Evolutionary conservation across 2,888 invertebrate genomes (phyloP).

Genomic region (Drosophila falleni): DNA sequence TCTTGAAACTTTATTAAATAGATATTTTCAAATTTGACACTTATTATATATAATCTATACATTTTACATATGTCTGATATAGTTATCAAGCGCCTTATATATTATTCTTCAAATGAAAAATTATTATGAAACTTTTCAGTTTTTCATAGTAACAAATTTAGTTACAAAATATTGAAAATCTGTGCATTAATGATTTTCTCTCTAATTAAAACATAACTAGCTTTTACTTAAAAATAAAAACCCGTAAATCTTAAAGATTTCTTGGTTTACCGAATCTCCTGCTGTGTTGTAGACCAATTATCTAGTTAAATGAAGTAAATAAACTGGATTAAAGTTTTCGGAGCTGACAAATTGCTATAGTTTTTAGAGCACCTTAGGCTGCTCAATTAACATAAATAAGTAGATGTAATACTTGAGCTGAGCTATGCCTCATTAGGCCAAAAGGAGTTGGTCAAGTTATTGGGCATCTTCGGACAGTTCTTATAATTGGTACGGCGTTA

Average conservation of each 20-base stretch:
- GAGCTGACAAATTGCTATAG: conserved; percentile 4
- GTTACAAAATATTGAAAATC: too few relatives aligned
- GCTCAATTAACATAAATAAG: conserved; percentile 4
- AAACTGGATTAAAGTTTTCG: conserved; percentile 29
- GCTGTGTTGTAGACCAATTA: conserved; percentile 3
- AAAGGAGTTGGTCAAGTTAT: conserved; percentile 23
- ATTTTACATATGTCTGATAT: too few relatives aligned
- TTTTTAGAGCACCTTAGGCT: not conserved
- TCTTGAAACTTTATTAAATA: too few relatives aligned
- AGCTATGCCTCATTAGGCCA: conserved; percentile 39
- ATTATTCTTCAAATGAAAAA: too few relatives aligned
- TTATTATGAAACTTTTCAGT: too few relatives aligned
- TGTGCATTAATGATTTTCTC: too few relatives aligned
- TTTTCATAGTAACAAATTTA: too few relatives aligned
- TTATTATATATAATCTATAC: too few relatives aligned
- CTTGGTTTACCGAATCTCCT: not conserved
- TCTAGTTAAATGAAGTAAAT: not conserved
- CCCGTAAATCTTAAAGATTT: not conserved
- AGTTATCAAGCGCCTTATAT: too few relatives aligned
- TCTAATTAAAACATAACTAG: not conserved
- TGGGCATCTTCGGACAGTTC: conserved; percentile 9
- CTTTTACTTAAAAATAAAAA: not conserved
- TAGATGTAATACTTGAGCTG: conserved; percentile 1
- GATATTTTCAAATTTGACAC: too few relatives aligned
- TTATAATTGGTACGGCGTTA: conserved; percentile 59